Conservation (phyloP, 1,140 invertebrate genomes). For the Diorhabda elongata region DNA sequence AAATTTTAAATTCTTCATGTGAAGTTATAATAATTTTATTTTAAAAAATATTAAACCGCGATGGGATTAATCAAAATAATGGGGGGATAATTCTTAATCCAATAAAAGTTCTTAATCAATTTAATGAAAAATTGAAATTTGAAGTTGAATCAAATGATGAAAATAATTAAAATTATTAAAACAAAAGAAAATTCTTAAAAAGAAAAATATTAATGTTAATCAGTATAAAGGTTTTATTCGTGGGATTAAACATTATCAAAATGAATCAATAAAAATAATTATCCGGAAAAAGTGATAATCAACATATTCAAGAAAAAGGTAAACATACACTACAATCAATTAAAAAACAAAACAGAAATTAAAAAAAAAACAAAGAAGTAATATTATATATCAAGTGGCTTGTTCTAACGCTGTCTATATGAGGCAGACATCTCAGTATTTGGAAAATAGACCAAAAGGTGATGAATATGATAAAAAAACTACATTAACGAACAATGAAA, state of each 20-base stretch:
- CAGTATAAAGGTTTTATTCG: constrained; percentile 53
- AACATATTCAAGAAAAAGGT: no score
- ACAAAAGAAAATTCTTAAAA: constrained; percentile 50
- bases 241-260: constrained; percentile 54
- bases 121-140: constrained; percentile 49
- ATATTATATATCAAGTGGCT: no score
- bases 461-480: no score
- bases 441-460: no score
- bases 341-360: no score
- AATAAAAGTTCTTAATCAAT: constrained; percentile 53
- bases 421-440: no score
- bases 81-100: constrained; percentile 47
- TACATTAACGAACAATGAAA: no score
- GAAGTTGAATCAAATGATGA: constrained; percentile 53
- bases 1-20: constrained; percentile 53
- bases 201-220: constrained; percentile 51
- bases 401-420: no score
- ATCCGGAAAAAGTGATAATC: no score
- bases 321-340: no score
- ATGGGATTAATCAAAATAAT: constrained; percentile 51
- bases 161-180: constrained; percentile 53
- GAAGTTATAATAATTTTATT: constrained; percentile 48
- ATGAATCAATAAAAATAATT: constrained; percentile 12
- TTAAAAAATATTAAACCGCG: constrained; percentile 48
- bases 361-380: no score